A percentile compares a stretch with the other conserved stretches of the same genome.
These are phyloP conservation scores for Drosophila nr. medialis DNA, from an alignment of 2,888 invertebrate species.

Conservation along the genomic window DNA sequence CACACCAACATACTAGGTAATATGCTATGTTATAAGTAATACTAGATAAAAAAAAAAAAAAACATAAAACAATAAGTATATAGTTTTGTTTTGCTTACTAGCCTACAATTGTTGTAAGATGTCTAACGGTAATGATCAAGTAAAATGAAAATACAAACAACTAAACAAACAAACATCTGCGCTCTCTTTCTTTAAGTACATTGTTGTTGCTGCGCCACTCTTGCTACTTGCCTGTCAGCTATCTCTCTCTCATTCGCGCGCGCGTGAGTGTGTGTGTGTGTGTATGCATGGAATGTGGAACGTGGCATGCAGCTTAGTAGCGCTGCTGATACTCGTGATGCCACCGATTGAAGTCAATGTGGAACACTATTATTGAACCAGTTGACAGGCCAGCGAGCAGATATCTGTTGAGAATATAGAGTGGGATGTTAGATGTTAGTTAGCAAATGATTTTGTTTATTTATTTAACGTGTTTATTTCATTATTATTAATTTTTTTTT, in stretches of 20 bases:
- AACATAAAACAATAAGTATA: slow-evolving; percentile 25
- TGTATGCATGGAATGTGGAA: neutral
- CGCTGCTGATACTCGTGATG: slow-evolving; percentile 98
- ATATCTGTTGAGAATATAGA: slow-evolving; percentile 88
- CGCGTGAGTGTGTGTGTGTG: neutral
- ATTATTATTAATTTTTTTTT: neutral
- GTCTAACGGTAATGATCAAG: slow-evolving; percentile 59
- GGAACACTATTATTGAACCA: slow-evolving; percentile 99
- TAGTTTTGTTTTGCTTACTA: slow-evolving; percentile 61
- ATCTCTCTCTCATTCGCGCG: neutral
- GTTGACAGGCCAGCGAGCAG: slow-evolving; percentile 98
- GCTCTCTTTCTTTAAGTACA: neutral
- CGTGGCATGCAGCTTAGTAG: slow-evolving; percentile 86
- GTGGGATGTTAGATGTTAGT: neutral
- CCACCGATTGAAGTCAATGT: slow-evolving; percentile 99
- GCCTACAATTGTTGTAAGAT: slow-evolving; percentile 74
- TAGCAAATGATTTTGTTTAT: neutral
- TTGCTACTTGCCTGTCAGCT: slow-evolving; percentile 46
- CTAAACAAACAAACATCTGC: slow-evolving; percentile 35
- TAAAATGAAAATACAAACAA: slow-evolving; percentile 31
- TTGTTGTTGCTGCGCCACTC: neutral
- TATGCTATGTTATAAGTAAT: slow-evolving; percentile 63
- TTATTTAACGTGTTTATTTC: neutral
- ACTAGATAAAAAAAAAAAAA: slow-evolving; percentile 67
- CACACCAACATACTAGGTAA: slow-evolving; percentile 64